A percentile compares a stretch with the other conserved stretches of the same genome.
These are phyloP conservation scores for Neotragus moschatus DNA, from an alignment of 2,113 vertebrate genomes.

Conservation along the genomic window DNA sequence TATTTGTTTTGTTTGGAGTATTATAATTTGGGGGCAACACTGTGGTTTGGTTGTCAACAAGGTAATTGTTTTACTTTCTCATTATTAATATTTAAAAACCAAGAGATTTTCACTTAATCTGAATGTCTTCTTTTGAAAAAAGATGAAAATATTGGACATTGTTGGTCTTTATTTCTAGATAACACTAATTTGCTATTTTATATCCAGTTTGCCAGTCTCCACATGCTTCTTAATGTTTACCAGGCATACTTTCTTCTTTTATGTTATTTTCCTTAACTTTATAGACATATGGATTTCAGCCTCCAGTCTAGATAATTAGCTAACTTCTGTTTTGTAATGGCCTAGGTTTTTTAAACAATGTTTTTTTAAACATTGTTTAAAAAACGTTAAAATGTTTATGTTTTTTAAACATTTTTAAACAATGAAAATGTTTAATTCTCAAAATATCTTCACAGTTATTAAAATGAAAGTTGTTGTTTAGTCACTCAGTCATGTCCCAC, in stretches of 20 bases:
- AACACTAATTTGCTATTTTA: not conserved
- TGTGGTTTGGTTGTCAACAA: not conserved
- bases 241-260: not conserved
- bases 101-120: not conserved
- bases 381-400: no score
- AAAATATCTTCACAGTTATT: not conserved
- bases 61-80: not conserved
- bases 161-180: not conserved
- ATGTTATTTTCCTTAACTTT: not conserved
- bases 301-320: not conserved
- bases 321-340: not conserved
- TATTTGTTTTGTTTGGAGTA: not conserved
- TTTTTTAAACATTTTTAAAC: not conserved
- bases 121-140: not conserved
- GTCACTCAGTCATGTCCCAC: not conserved
- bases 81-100: not conserved
- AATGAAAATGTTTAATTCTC: not conserved
- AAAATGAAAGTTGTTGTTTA: not conserved
- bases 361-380: not conserved
- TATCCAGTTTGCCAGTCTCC: not conserved
- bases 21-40: not conserved
- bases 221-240: not conserved
- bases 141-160: not conserved
- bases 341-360: not conserved
- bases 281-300: not conserved